phyloP scores from a whole-genome alignment of 2,888 invertebrate genomes.

The Phortica okadai region DNA sequence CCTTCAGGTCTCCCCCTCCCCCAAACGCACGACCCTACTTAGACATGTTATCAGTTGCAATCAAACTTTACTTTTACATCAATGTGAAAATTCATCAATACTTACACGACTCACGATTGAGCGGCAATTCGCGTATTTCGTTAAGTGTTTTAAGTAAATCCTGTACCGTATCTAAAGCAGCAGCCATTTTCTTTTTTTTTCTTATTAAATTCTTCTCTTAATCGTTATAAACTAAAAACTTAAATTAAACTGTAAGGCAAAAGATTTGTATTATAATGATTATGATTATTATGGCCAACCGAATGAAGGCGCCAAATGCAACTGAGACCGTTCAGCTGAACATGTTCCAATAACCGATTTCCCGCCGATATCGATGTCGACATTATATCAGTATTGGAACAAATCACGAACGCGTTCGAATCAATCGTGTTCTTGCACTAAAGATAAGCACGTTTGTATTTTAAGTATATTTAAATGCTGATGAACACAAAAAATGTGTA shows the following conservation, averaged over 20 bases:
- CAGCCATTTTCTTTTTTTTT: conserved; percentile 59
- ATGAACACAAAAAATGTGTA: background rate
- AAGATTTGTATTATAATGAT: background rate
- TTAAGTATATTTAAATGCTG: too few relatives aligned
- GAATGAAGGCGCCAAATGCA: background rate
- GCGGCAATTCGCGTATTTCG: conserved; percentile 67
- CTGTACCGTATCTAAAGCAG: conserved; percentile 67
- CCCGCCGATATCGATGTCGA: background rate
- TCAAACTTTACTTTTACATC: background rate
- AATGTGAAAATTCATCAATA: conserved; percentile 42
- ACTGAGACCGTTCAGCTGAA: background rate
- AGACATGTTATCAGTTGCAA: too few relatives aligned
- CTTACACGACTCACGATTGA: conserved; percentile 73
- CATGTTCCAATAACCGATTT: background rate
- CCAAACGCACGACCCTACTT: too few relatives aligned
- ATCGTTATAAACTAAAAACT: conserved; percentile 7
- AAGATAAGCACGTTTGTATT: background rate
- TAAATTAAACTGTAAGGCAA: conserved; percentile 27
- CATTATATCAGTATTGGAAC: background rate
- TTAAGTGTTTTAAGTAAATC: conserved; percentile 62
- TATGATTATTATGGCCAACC: background rate
- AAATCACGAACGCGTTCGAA: background rate
- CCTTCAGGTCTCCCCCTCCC: too few relatives aligned
- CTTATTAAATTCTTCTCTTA: conserved; percentile 4
- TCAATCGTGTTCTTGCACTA: background rate